Percentiles rank a stretch among this genome's conserved stretches.
Evolutionary conservation across 2,888 invertebrate genomes (phyloP).

Genomic region (Tholera decimalis): DNA sequence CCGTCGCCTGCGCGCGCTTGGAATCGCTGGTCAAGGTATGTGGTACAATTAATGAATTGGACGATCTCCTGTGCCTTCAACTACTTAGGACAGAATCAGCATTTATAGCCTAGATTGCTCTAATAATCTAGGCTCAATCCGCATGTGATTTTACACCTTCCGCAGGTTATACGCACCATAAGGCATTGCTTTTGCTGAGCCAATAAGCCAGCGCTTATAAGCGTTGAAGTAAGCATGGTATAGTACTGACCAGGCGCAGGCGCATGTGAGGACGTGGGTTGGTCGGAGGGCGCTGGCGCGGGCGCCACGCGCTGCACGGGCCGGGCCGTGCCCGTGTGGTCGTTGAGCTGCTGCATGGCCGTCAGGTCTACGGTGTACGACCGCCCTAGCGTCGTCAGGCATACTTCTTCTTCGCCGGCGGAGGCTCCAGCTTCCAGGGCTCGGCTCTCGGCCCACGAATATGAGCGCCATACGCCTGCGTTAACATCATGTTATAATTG

Average conservation of each 20-base stretch:
- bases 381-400: slow-evolving; percentile 97
- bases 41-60: no score
- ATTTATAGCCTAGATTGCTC: no score
- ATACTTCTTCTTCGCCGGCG: slow-evolving; percentile 98
- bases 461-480: slow-evolving; percentile 96
- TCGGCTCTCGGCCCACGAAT: slow-evolving; percentile 97
- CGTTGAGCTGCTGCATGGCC: slow-evolving; percentile 99
- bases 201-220: no score
- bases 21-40: no score
- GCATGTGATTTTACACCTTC: no score
- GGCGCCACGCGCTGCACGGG: slow-evolving; percentile 96
- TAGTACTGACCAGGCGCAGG: slow-evolving; percentile 65
- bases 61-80: no score
- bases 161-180: no score
- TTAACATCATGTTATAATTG: background rate
- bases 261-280: slow-evolving; percentile 59
- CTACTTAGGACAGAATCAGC: no score
- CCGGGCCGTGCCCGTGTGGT: slow-evolving; percentile 98
- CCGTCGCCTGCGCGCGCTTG: no score
- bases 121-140: no score
- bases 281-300: slow-evolving; percentile 70
- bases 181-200: no score
- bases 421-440: slow-evolving; percentile 98
- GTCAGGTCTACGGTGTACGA: slow-evolving; percentile 99
- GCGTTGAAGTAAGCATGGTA: no score